Conservation (phyloP, 1,140 invertebrate species). For the Lasioglossum albipes region DNA sequence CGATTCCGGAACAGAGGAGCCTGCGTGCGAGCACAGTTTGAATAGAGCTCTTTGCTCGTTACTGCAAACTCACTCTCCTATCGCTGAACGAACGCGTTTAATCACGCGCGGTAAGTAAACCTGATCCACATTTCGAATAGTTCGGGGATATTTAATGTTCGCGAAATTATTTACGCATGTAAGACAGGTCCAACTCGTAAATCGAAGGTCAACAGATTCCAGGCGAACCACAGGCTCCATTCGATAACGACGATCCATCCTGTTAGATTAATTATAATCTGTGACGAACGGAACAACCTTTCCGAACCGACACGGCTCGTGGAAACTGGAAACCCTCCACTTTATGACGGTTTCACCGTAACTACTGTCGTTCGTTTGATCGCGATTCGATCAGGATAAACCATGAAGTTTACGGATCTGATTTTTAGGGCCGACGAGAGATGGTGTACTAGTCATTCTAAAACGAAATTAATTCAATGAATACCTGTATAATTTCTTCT, state of each 20-base stretch:
- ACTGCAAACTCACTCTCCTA: not conserved
- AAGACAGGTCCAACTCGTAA: not conserved
- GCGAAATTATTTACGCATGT: not conserved
- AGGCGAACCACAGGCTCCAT: not conserved
- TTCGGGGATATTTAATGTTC: conserved; percentile 11
- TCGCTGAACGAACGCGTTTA: not conserved
- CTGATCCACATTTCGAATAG: not conserved
- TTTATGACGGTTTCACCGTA: not conserved
- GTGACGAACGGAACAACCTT: not conserved
- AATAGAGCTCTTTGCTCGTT: not conserved
- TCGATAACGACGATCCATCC: not conserved
- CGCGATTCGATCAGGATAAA: not conserved
- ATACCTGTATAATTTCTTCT: no score
- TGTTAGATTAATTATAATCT: conserved; percentile 5
- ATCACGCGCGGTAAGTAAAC: conserved; percentile 24
- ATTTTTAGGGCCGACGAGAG: no score
- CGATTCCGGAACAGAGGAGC: not conserved
- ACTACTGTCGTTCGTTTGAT: not conserved
- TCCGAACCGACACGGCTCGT: not conserved
- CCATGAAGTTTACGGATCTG: not conserved
- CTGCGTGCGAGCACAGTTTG: not conserved
- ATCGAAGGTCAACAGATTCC: conserved; percentile 6
- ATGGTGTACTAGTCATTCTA: no score
- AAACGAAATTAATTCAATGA: no score
- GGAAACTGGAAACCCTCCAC: conserved; percentile 13